phyloP scores from a whole-genome alignment of 1,140 invertebrate genomes.

The Rhynchophorus ferrugineus region DNA sequence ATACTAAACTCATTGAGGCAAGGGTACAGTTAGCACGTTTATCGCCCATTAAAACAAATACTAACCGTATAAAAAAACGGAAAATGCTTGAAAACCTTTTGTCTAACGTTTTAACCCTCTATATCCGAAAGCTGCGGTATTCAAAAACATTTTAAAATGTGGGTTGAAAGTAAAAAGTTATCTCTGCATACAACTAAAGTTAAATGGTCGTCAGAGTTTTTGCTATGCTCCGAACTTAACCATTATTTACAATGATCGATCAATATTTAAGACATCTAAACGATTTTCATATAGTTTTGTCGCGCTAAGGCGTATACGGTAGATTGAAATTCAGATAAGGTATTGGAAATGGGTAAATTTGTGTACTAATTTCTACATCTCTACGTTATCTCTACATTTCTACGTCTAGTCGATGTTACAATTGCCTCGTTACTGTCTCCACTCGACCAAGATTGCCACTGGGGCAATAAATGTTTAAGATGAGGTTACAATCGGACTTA shows the following conservation, averaged over 20 bases:
- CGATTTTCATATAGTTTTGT: slow-evolving; percentile 2
- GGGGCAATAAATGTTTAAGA: neutral
- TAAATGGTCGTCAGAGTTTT: neutral
- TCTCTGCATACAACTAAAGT: neutral
- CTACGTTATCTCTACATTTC: neutral
- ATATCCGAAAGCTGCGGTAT: neutral
- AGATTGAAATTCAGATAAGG: slow-evolving; percentile 7
- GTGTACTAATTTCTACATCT: slow-evolving; percentile 2
- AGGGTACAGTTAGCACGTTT: too few relatives aligned
- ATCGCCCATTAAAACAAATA: too few relatives aligned
- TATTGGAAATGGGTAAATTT: slow-evolving; percentile 3
- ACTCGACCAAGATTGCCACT: slow-evolving; percentile 1
- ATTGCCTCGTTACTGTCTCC: slow-evolving; percentile 1
- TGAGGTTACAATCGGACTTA: slow-evolving; percentile 5
- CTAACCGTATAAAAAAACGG: neutral
- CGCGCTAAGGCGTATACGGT: neutral
- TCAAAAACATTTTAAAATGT: slow-evolving; percentile 1
- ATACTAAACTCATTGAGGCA: too few relatives aligned
- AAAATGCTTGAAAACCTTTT: neutral
- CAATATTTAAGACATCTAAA: slow-evolving; percentile 2
- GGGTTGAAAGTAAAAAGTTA: slow-evolving; percentile 2
- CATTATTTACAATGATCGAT: slow-evolving; percentile 4
- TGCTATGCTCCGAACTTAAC: neutral
- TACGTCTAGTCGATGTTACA: neutral
- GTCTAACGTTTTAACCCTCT: neutral